These are phyloP conservation scores for Homarus americanus DNA, from an alignment of 1,140 invertebrate genomes.

Conservation along the genomic window DNA sequence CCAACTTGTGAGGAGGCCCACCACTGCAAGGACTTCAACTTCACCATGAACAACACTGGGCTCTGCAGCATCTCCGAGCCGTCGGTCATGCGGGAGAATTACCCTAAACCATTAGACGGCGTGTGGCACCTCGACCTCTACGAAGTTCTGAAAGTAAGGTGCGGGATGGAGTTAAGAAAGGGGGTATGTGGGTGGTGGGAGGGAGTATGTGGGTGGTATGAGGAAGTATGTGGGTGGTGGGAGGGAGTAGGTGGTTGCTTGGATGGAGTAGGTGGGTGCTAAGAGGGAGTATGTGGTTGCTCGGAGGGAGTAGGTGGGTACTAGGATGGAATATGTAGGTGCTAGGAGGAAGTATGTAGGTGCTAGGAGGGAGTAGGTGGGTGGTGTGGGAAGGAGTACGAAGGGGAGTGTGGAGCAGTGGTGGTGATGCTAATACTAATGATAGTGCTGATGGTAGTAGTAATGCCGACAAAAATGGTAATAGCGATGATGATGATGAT, in stretches of 20 bases:
- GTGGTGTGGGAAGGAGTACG: neutral
- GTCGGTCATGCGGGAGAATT: slow-evolving; percentile 11
- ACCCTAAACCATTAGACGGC: neutral
- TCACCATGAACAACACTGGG: neutral
- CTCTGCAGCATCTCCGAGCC: neutral
- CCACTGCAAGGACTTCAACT: neutral
- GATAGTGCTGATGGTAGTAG: neutral
- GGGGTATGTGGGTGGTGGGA: neutral
- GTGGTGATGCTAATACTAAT: neutral
- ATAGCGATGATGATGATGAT: neutral
- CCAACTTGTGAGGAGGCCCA: too few relatives aligned
- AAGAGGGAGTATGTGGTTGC: neutral
- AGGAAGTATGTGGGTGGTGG: neutral
- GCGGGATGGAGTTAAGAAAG: neutral
- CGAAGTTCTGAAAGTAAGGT: slow-evolving; percentile 25
- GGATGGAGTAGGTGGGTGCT: too few relatives aligned
- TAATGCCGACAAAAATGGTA: neutral
- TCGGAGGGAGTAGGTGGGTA: neutral
- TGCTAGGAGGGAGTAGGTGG: too few relatives aligned
- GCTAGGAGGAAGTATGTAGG: neutral
- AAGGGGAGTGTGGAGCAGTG: neutral
- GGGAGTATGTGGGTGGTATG: neutral
- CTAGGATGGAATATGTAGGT: too few relatives aligned
- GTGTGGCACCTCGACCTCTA: neutral
- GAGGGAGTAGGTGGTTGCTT: too few relatives aligned